A percentile compares a stretch with the other conserved stretches of the same genome.
Conservation (phyloP, 1,140 invertebrate genomes). For the Drosophila prosaltans region DNA sequence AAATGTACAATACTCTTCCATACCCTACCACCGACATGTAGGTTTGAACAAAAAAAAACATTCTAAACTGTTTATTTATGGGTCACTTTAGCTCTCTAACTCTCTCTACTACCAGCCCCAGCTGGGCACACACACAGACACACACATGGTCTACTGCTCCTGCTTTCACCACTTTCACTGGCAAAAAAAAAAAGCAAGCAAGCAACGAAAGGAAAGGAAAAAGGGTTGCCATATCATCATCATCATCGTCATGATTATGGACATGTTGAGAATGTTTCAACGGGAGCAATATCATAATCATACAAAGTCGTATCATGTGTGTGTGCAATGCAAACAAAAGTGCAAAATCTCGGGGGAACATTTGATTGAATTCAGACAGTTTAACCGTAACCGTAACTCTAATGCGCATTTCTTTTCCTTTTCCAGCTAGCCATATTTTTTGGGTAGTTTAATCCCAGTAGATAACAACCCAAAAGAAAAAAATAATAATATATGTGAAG, state of each 20-base stretch:
- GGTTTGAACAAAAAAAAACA: constrained; percentile 34
- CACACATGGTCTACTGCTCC: constrained; percentile 39
- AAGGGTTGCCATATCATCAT: constrained; percentile 64
- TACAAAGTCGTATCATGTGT: constrained; percentile 57
- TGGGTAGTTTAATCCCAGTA: constrained; percentile 22
- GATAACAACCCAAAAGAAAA: constrained; percentile 31
- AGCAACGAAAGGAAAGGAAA: no score
- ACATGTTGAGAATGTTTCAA: neutral
- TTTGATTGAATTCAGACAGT: constrained; percentile 78
- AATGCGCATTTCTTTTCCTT: constrained; percentile 68
- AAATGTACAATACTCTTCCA: neutral
- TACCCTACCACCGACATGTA: constrained; percentile 38
- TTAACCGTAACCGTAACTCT: constrained; percentile 49
- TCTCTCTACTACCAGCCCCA: constrained; percentile 25
- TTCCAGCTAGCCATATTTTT: constrained; percentile 26
- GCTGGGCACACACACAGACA: constrained; percentile 51
- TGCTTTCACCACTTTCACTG: constrained; percentile 63
- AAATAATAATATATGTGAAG: constrained; percentile 14
- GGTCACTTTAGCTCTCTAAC: constrained; percentile 62
- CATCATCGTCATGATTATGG: constrained; percentile 32
- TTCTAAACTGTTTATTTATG: constrained; percentile 73
- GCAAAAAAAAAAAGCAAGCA: constrained; percentile 10
- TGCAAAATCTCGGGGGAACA: constrained; percentile 76
- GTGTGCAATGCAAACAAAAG: constrained; percentile 70
- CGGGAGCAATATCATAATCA: constrained; percentile 10